These are phyloP conservation scores for Chlorocebus sabaeus DNA, from an alignment of 2,113 vertebrate genomes.

Conservation along the genomic window DNA sequence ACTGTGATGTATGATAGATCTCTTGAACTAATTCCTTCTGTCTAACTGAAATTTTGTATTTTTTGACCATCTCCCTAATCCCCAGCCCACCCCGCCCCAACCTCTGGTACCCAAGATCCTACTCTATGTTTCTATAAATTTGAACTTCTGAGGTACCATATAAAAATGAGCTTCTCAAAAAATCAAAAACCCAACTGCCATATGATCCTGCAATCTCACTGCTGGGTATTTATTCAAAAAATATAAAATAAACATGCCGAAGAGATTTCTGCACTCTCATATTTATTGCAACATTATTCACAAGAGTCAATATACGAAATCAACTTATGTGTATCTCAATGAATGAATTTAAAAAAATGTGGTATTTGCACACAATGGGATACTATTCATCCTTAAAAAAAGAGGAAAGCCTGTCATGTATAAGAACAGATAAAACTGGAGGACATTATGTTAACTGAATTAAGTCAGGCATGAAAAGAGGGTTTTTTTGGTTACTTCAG, in stretches of 20 bases:
- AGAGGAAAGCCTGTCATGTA: background rate
- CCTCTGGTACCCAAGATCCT: background rate
- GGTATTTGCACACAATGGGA: background rate
- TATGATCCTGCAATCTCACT: background rate
- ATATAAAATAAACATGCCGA: background rate
- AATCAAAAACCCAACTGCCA: background rate
- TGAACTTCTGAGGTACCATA: background rate
- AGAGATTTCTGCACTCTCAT: background rate
- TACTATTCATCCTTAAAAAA: background rate
- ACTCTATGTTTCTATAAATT: background rate
- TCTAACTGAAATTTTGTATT: background rate
- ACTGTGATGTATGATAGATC: background rate
- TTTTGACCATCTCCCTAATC: background rate
- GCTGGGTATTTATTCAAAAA: background rate
- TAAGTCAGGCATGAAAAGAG: background rate
- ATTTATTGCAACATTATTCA: background rate
- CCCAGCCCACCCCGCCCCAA: rapidly evolving
- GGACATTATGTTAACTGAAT: background rate
- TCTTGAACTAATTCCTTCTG: background rate
- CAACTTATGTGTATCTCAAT: background rate
- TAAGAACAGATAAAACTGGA: background rate
- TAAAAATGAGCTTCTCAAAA: background rate
- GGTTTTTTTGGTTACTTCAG: background rate
- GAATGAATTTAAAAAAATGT: background rate
- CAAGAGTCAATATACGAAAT: background rate